phyloP scores from a whole-genome alignment of 2,888 invertebrate species.

The Caenorhabditis wallacei region DNA sequence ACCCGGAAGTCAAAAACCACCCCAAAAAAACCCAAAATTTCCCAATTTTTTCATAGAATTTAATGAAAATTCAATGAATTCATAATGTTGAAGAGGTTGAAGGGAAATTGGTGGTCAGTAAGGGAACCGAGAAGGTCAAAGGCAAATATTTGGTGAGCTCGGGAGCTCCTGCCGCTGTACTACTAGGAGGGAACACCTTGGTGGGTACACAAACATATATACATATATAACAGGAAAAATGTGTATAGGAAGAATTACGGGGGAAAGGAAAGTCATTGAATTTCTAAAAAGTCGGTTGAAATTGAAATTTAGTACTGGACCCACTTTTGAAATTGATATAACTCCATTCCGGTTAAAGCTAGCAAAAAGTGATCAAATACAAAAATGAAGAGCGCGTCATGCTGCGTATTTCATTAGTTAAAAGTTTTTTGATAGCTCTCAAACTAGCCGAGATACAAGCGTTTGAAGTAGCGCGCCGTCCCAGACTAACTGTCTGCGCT shows the following conservation, averaged over 20 bases:
- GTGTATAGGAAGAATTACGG: conserved; percentile 7
- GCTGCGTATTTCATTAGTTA: too few species aligned
- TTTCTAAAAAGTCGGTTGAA: too few species aligned
- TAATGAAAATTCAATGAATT: conserved; percentile 48
- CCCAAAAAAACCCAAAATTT: neutral
- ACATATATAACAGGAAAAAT: conserved; percentile 30
- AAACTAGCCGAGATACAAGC: too few species aligned
- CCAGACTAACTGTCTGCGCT: too few species aligned
- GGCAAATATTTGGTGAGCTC: conserved; percentile 57
- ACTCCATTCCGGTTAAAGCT: too few species aligned
- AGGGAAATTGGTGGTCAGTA: conserved; percentile 12
- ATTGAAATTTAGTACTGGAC: too few species aligned
- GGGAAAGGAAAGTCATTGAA: neutral
- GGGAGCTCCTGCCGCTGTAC: conserved; percentile 45
- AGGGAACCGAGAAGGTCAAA: conserved; percentile 50
- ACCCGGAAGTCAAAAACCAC: neutral
- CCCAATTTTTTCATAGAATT: neutral
- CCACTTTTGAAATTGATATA: too few species aligned
- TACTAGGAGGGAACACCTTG: conserved; percentile 63
- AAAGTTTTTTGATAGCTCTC: too few species aligned
- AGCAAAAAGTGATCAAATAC: too few species aligned
- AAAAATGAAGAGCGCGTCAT: too few species aligned
- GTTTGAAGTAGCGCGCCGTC: too few species aligned
- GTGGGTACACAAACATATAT: conserved; percentile 55
- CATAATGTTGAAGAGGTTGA: neutral